Conservation (phyloP, 2,113 vertebrate species). For the Chroicocephalus ridibundus region DNA sequence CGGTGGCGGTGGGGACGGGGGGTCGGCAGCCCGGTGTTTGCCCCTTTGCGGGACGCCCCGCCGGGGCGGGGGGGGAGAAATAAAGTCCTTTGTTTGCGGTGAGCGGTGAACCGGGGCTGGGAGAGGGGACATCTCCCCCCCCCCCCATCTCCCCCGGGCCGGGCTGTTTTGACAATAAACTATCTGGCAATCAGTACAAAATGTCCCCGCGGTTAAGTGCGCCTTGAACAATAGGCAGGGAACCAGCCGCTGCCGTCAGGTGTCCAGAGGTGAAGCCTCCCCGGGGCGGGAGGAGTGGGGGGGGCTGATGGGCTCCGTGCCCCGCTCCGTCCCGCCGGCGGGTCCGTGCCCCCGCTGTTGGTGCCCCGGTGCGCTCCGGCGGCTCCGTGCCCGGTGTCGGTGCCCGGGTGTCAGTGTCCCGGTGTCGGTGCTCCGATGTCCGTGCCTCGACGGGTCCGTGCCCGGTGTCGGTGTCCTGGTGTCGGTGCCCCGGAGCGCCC, state of each 20-base stretch:
- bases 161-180: slow-evolving; percentile 38
- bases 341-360: neutral
- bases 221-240: slow-evolving; percentile 23
- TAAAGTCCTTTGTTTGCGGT: neutral
- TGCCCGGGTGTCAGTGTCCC: too few relatives aligned
- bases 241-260: neutral
- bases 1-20: neutral
- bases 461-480: neutral
- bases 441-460: neutral
- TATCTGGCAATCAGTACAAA: neutral
- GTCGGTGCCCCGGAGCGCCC: too few relatives aligned
- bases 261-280: neutral
- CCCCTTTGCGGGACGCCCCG: neutral
- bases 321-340: too few relatives aligned
- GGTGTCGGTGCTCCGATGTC: too few relatives aligned
- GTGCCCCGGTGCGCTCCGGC: too few relatives aligned
- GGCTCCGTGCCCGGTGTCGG: too few relatives aligned
- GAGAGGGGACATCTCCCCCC: neutral
- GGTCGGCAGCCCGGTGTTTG: neutral
- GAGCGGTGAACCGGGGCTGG: neutral
- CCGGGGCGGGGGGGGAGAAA: neutral
- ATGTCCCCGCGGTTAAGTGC: slow-evolving; percentile 1
- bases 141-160: neutral
- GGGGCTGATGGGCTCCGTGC: neutral
- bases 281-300: neutral